These are phyloP conservation scores for Orchestia grillus DNA, from an alignment of 1,140 invertebrate species.

Conservation along the genomic window DNA sequence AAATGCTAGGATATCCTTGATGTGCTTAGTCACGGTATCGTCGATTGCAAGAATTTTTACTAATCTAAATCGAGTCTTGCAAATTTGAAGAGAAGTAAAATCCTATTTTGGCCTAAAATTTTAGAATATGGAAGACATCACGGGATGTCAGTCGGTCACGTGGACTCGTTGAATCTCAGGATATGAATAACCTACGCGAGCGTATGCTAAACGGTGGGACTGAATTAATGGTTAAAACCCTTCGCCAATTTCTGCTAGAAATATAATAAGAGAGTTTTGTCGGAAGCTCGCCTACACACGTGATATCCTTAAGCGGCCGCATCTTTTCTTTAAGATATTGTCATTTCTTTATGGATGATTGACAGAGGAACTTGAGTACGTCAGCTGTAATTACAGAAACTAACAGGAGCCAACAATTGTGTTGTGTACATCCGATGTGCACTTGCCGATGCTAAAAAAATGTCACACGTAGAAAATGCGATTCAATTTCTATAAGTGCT, in stretches of 20 bases:
- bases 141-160: background rate
- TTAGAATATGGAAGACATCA: background rate
- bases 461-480: background rate
- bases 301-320: background rate
- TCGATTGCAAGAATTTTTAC: too few relatives aligned
- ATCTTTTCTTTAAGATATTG: background rate
- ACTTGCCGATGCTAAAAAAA: background rate
- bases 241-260: background rate
- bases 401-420: too few relatives aligned
- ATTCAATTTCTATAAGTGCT: background rate
- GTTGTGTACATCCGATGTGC: too few relatives aligned
- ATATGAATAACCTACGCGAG: background rate
- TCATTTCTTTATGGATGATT: background rate
- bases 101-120: too few relatives aligned
- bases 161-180: background rate
- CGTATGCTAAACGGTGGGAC: background rate
- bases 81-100: too few relatives aligned
- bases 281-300: background rate
- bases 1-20: too few relatives aligned
- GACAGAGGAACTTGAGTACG: background rate
- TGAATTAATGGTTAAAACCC: background rate
- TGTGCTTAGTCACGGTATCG: too few relatives aligned
- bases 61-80: too few relatives aligned
- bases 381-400: too few relatives aligned
- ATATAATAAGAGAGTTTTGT: background rate